Percentiles rank a stretch among this genome's conserved stretches.
These are phyloP conservation scores for Philonicus albiceps DNA, from an alignment of 2,888 invertebrate species.

Conservation along the genomic window DNA sequence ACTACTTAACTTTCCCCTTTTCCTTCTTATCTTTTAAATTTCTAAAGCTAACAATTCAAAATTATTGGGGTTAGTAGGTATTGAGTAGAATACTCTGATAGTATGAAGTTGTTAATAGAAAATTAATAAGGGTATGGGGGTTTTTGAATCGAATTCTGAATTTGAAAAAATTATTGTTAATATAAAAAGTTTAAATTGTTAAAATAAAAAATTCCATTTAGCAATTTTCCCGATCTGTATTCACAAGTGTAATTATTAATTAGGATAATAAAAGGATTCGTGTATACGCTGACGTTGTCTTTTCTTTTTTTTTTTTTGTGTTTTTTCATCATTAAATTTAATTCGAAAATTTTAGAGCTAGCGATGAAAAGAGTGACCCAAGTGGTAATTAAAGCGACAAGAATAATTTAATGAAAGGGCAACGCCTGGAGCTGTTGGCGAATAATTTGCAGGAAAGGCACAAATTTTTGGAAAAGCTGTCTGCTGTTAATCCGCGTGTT, in stretches of 20 bases:
- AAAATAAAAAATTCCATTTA: background rate
- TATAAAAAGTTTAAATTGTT: background rate
- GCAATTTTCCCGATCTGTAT: background rate
- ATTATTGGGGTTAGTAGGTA: too few relatives aligned
- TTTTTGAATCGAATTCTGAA: too few relatives aligned
- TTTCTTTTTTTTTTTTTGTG: too few relatives aligned
- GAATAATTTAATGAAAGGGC: background rate
- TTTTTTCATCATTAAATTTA: background rate
- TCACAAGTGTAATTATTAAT: background rate
- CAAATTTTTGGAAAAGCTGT: background rate
- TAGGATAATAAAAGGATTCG: background rate
- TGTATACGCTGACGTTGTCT: background rate
- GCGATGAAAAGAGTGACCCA: background rate
- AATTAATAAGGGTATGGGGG: too few relatives aligned
- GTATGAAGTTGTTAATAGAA: too few relatives aligned
- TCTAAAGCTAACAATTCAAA: too few relatives aligned
- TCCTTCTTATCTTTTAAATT: too few relatives aligned
- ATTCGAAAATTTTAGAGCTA: background rate
- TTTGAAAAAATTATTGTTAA: background rate
- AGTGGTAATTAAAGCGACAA: background rate
- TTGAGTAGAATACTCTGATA: too few relatives aligned
- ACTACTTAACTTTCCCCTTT: too few relatives aligned
- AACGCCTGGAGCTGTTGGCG: background rate
- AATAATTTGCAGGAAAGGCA: background rate
- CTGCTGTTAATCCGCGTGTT: background rate